phyloP scores from a whole-genome alignment of 1,140 invertebrate species.

The Diprion similis region DNA sequence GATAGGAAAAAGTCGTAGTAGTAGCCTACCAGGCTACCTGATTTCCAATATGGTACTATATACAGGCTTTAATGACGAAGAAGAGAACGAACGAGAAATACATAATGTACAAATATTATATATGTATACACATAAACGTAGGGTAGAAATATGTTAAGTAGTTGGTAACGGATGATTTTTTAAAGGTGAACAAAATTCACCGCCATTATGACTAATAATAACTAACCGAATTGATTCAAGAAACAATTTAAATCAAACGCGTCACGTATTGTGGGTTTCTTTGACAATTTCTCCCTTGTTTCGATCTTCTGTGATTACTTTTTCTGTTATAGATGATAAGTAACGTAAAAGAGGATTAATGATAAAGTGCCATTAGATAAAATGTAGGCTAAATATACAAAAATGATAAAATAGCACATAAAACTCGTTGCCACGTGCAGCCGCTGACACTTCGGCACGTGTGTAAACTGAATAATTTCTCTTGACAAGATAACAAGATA shows the following conservation, averaged over 20 bases:
- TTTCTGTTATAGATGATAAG: neutral
- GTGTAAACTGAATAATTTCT: neutral
- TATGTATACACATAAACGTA: too few relatives aligned
- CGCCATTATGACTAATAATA: too few relatives aligned
- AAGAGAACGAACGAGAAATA: too few relatives aligned
- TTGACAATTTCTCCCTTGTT: neutral
- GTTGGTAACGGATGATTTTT: too few relatives aligned
- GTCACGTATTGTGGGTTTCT: neutral
- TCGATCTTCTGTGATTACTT: neutral
- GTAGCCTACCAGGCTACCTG: neutral
- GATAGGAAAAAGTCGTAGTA: too few relatives aligned
- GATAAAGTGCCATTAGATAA: conserved; percentile 7
- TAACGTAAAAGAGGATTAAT: neutral
- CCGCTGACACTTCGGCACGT: neutral
- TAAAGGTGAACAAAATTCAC: too few relatives aligned
- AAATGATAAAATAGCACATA: too few relatives aligned
- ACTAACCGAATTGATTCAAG: too few relatives aligned
- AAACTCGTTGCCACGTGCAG: too few relatives aligned
- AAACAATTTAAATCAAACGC: too few relatives aligned
- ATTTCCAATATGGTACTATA: neutral
- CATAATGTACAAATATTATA: too few relatives aligned
- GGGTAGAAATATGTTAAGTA: too few relatives aligned
- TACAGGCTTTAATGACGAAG: neutral
- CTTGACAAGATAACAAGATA: neutral
- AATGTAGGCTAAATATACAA: neutral